Conservation (phyloP, 2,113 vertebrate species). For the Dromaius novaehollandiae region DNA sequence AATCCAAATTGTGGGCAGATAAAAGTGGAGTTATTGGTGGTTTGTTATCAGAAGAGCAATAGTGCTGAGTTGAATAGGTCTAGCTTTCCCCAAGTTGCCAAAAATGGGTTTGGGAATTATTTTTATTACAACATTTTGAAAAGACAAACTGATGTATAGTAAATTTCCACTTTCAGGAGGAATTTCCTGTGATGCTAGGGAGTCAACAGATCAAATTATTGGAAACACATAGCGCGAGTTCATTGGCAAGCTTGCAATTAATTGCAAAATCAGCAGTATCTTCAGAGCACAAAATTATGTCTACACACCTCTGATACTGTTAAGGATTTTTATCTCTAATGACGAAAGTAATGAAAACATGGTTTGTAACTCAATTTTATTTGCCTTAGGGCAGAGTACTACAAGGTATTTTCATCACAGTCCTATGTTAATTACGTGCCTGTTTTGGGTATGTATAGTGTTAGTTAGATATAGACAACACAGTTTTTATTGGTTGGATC, state of each 20-base stretch:
- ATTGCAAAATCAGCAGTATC: conserved; percentile 5
- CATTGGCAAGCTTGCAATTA: not conserved
- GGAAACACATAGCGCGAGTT: not conserved
- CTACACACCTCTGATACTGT: not conserved
- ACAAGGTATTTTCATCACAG: not conserved
- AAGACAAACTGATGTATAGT: not conserved
- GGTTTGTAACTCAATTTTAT: not conserved
- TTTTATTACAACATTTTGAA: not conserved
- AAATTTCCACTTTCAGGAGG: not conserved
- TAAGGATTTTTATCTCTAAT: not conserved
- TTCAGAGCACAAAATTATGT: not conserved
- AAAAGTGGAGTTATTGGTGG: not conserved
- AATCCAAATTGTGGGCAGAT: not conserved
- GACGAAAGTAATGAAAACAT: not conserved
- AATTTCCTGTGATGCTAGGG: not conserved
- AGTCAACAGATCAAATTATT: not conserved
- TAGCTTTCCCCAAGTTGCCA: not conserved
- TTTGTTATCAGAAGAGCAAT: not conserved
- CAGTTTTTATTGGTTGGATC: not conserved
- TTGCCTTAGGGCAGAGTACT: not conserved
- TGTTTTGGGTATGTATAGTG: not conserved
- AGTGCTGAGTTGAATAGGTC: not conserved
- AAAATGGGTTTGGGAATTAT: not conserved
- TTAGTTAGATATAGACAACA: not conserved
- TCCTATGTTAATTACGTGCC: not conserved